Evolutionary conservation across 2,888 invertebrate genomes (phyloP).

Genomic region (Osmoderma eremita): DNA sequence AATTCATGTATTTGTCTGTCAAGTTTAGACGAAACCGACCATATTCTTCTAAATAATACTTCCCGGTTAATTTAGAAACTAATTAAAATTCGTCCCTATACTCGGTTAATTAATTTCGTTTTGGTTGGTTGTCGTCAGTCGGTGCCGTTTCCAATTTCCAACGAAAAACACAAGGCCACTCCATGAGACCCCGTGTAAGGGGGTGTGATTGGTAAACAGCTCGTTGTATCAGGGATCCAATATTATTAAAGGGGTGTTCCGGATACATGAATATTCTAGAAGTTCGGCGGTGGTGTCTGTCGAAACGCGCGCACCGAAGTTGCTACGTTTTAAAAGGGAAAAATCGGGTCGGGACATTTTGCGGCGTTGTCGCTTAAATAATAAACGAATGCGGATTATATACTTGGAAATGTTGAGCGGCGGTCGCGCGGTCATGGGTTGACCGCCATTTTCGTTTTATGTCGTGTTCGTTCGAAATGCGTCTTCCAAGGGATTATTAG

Average conservation of each 20-base stretch:
- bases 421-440: too few species aligned
- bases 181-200: constrained; percentile 25
- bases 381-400: too few species aligned
- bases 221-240: constrained; percentile 37
- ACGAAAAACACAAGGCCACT: constrained; percentile 24
- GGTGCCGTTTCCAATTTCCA: constrained; percentile 23
- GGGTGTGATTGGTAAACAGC: constrained; percentile 46
- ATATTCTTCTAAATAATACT: too few species aligned
- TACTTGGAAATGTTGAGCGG: too few species aligned
- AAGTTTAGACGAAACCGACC: not conserved
- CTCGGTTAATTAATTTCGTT: constrained; percentile 26
- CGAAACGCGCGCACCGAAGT: constrained; percentile 7
- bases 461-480: too few species aligned
- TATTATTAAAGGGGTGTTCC: constrained; percentile 21
- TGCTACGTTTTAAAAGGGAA: not conserved
- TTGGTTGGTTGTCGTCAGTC: constrained; percentile 8
- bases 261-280: constrained; percentile 45
- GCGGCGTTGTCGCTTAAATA: too few species aligned
- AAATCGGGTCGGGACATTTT: too few species aligned
- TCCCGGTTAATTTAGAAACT: not conserved
- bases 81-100: constrained; percentile 27
- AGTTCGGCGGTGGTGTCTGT: not conserved
- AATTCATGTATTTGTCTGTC: too few species aligned
- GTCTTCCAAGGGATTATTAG: too few species aligned
- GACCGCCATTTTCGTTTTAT: too few species aligned